Base-by-base conservation (phyloP, 2,113 vertebrate genomes). In the Polypterus bichir region DNA sequence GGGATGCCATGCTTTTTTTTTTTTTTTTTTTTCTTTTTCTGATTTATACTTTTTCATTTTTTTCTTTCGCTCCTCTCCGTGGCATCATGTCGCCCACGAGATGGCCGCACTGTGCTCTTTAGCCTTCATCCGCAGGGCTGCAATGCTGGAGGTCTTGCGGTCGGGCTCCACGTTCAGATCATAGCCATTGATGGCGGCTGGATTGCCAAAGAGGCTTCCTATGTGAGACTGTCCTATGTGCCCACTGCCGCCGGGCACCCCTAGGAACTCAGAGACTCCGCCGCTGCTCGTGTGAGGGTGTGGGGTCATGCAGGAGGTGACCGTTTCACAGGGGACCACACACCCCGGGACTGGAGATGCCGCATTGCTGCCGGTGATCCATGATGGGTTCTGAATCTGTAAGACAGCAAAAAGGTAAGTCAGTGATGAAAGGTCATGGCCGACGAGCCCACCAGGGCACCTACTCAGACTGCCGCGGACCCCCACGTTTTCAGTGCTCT, bases 21-120 rank as follows among this genome's bases (percentile, higher is more conserved):
- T 27, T 27, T 27, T 27, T 60, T 49, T 59, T n/a, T 63, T 55
- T n/a, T n/a, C n/a, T n/a, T 52, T 66, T 27, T 54, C 46, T 54
- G 59, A 60, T 48, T 48, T 10, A 44, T 44, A 48, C 48, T 58
- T 3, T 45, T 58, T n/a, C 59, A 52, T 47, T 48, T 56, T 53
- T 66, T 52, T 44, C 65, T 44, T 59, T 57, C 56, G 45, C 44
- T 11, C 54, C 44, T 48, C 48, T n/a, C 46, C 51, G 57, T 60
- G 74, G 73, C 67, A 44, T 97, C 94, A 99, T 91, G 95, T 97
- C 4, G 96, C 93, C 96, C 95, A 99, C 62, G 96, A 99, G 76
- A 99, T 99, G 59, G 96, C 95, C 0, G 96, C 96, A 4, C 96
- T 99, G 91, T 99, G 96, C 89, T 99, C 96, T 78, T 99, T 99